Conservation (phyloP, 2,113 vertebrate species). For the Oncorhynchus kisutch region DNA sequence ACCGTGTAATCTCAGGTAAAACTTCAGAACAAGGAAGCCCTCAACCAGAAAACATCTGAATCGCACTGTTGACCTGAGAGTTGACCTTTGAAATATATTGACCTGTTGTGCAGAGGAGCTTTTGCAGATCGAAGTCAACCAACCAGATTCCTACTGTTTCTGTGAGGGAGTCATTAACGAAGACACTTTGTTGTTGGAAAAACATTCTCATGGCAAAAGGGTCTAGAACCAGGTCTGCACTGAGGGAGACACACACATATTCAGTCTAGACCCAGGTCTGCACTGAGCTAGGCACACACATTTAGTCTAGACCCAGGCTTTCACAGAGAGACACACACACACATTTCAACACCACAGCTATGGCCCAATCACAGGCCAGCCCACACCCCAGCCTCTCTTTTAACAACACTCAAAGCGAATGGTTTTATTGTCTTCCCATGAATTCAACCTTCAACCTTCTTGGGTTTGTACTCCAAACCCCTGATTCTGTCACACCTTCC, state of each 20-base stretch:
- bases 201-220: conserved; percentile 93
- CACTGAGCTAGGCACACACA: conserved; percentile 69
- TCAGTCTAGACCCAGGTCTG: conserved; percentile 85
- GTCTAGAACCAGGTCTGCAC: conserved; percentile 89
- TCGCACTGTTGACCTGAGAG: not conserved
- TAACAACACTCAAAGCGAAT: too few relatives aligned
- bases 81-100: conserved; percentile 24
- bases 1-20: not conserved
- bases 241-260: conserved; percentile 56
- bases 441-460: too few relatives aligned
- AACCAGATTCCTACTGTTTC: conserved; percentile 76
- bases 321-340: conserved; percentile 72
- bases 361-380: too few relatives aligned
- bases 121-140: not conserved
- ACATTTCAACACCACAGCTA: too few relatives aligned
- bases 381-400: too few relatives aligned
- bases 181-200: conserved; percentile 84
- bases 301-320: conserved; percentile 84
- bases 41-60: conserved; percentile 1
- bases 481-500: too few relatives aligned
- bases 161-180: conserved; percentile 89
- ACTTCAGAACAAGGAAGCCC: not conserved
- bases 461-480: too few relatives aligned
- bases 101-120: not conserved
- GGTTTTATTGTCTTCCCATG: too few relatives aligned